Conservation (phyloP, 2,888 invertebrate species). For the Drosophila ustulata region DNA sequence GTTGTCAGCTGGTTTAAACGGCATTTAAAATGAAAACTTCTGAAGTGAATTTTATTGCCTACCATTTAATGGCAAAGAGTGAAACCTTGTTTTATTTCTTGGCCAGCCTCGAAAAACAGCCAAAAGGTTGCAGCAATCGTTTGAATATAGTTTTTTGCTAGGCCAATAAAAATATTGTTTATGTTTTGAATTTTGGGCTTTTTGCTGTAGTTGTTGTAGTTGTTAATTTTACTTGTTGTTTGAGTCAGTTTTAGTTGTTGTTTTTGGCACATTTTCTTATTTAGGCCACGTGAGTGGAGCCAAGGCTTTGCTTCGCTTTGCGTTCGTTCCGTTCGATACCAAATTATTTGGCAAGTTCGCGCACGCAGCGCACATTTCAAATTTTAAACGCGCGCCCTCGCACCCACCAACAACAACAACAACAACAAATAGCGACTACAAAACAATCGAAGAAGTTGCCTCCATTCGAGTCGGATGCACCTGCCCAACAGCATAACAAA, state of each 20-base stretch:
- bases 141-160: conserved; percentile 38
- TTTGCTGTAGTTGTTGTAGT: conserved; percentile 23
- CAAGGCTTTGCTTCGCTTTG: conserved; percentile 62
- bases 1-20: conserved; percentile 51
- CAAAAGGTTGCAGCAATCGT: conserved; percentile 35
- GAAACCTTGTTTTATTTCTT: conserved; percentile 54
- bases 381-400: conserved; percentile 44
- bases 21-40: conserved; percentile 49
- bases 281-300: conserved; percentile 67
- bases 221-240: conserved; percentile 8
- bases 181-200: conserved; percentile 36
- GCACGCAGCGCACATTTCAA: conserved; percentile 73
- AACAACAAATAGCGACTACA: conserved; percentile 12
- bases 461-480: conserved; percentile 52
- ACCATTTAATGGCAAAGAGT: conserved; percentile 56
- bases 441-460: conserved; percentile 20
- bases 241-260: conserved; percentile 8
- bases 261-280: conserved; percentile 58
- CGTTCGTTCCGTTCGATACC: conserved; percentile 29
- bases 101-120: conserved; percentile 26
- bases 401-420: conserved; percentile 21
- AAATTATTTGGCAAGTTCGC: conserved; percentile 70
- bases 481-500: conserved; percentile 47
- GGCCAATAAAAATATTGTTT: conserved; percentile 55
- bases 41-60: conserved; percentile 49